These are phyloP conservation scores for Monopterus albus DNA, from an alignment of 2,113 vertebrate species.

Conservation along the genomic window DNA sequence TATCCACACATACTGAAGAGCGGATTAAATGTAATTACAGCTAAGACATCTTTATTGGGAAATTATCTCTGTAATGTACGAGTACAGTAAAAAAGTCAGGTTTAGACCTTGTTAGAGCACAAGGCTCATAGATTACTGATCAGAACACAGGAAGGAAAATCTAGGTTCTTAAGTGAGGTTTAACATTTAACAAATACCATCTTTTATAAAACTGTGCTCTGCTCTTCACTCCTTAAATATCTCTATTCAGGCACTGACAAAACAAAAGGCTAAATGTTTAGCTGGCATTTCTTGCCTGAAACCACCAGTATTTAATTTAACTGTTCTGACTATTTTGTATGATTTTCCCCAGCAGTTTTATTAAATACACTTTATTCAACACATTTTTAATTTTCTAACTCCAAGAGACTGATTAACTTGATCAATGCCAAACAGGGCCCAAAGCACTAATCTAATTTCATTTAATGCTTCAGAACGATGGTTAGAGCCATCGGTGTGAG, in stretches of 20 bases:
- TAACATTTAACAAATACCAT: not conserved
- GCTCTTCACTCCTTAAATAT: conserved; percentile 7
- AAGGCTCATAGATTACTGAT: conserved; percentile 24
- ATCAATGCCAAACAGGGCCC: not conserved
- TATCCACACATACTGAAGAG: conserved; percentile 27
- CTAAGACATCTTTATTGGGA: conserved; percentile 45
- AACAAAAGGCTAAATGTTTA: conserved; percentile 28
- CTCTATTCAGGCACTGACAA: too few species aligned
- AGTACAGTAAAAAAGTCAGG: conserved; percentile 38
- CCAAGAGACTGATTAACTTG: too few species aligned
- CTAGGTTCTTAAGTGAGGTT: too few species aligned
- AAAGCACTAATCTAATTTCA: not conserved
- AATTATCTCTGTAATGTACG: conserved; percentile 63
- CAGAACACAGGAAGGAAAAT: conserved; percentile 14
- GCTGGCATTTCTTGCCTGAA: not conserved
- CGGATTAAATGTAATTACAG: conserved; percentile 63
- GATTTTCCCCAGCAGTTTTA: not conserved
- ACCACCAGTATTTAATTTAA: conserved; percentile 24
- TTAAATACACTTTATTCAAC: too few species aligned
- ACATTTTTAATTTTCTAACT: too few species aligned
- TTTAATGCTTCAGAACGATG: too few species aligned
- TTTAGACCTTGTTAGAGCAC: conserved; percentile 32
- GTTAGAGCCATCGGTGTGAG: too few species aligned
- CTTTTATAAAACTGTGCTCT: not conserved
- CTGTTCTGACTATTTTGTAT: conserved; percentile 15